A percentile compares a stretch with the other conserved stretches of the same genome.
These are phyloP conservation scores for Nematolebias whitei DNA, from an alignment of 2,113 vertebrate genomes.

Conservation along the genomic window DNA sequence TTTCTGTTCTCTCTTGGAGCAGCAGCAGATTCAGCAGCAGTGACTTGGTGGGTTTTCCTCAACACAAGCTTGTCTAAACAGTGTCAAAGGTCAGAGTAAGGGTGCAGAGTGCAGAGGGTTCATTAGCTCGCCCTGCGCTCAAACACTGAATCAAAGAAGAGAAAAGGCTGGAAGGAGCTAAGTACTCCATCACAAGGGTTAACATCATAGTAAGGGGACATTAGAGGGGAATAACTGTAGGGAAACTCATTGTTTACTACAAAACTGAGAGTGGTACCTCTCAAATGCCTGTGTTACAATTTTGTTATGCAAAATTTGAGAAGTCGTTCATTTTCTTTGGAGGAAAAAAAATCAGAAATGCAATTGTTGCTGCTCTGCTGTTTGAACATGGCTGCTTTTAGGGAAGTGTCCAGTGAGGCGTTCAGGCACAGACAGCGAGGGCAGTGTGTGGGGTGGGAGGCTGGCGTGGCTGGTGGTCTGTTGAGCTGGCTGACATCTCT, in stretches of 20 bases:
- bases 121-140: slow-evolving; percentile 35
- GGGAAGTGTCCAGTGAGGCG: slow-evolving; percentile 18
- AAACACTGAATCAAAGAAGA: slow-evolving; percentile 19
- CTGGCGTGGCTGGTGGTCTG: slow-evolving; percentile 75
- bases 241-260: too few relatives aligned
- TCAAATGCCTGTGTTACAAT: too few relatives aligned
- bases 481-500: slow-evolving; percentile 80
- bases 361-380: background rate
- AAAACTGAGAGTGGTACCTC: too few relatives aligned
- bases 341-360: background rate
- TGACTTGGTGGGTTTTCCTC: slow-evolving; percentile 44
- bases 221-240: background rate
- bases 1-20: slow-evolving; percentile 18
- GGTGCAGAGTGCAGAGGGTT: slow-evolving; percentile 36
- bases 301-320: background rate
- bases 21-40: slow-evolving; percentile 31
- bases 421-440: slow-evolving; percentile 38
- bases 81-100: slow-evolving; percentile 42
- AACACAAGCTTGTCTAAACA: slow-evolving; percentile 32
- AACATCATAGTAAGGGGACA: slow-evolving; percentile 17
- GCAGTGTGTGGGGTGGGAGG: slow-evolving; percentile 64
- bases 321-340: slow-evolving; percentile 17
- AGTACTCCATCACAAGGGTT: slow-evolving; percentile 1
- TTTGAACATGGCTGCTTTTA: background rate
- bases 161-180: slow-evolving; percentile 21